These are phyloP conservation scores for Ceratina australensis DNA, from an alignment of 1,140 invertebrate species.

Conservation along the genomic window DNA sequence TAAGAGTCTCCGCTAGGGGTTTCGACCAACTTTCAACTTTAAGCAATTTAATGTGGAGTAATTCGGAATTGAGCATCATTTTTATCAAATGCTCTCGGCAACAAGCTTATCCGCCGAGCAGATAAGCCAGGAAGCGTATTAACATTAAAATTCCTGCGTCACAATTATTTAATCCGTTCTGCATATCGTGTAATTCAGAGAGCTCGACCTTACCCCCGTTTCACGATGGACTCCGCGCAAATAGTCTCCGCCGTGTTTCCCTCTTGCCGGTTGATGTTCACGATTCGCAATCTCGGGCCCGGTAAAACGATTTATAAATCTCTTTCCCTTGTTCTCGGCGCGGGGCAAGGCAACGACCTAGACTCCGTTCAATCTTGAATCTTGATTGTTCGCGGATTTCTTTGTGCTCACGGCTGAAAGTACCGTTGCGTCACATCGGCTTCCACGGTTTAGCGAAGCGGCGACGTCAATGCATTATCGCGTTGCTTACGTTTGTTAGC, in stretches of 20 bases:
- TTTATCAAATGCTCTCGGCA: too few relatives aligned
- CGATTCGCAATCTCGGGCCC: not conserved
- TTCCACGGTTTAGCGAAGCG: not conserved
- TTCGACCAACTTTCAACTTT: too few relatives aligned
- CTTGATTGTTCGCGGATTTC: not conserved
- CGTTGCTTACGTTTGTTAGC: not conserved
- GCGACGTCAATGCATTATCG: not conserved
- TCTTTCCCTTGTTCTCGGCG: conserved; percentile 14
- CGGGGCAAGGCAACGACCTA: not conserved
- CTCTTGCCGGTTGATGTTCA: not conserved
- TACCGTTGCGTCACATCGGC: not conserved
- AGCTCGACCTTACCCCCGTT: too few relatives aligned
- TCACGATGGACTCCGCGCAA: not conserved
- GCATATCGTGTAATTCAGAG: too few relatives aligned
- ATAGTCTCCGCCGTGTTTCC: not conserved
- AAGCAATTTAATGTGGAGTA: not conserved
- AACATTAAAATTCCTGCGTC: too few relatives aligned
- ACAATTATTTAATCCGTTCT: too few relatives aligned
- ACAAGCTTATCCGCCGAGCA: too few relatives aligned
- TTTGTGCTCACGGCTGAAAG: not conserved
- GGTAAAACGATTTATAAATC: not conserved
- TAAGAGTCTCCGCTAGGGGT: too few relatives aligned
- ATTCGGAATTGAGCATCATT: not conserved
- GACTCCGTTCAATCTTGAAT: conserved; percentile 10
- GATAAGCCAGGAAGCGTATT: too few relatives aligned